Base-by-base conservation (phyloP, 2,888 invertebrate species). In the Patella caerulea region DNA sequence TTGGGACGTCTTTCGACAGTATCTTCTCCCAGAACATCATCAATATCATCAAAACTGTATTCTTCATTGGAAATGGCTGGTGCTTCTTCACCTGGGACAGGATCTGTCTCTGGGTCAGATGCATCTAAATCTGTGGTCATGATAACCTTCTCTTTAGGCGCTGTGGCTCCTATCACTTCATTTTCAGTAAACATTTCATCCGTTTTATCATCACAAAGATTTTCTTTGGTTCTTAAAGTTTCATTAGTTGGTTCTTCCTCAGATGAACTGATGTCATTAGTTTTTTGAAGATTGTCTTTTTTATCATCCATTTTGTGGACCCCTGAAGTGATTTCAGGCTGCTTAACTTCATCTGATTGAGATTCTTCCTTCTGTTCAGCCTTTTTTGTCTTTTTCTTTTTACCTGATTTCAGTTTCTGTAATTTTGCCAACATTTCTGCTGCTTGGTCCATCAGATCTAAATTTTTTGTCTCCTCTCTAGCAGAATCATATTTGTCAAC, bases 161-260 rank as follows among this genome's bases (percentile, higher is more conserved):
- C 71, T 52, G 14, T 17, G n/a, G 45, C 71, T 56, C 4, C 75
- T 11, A 34, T 59, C 59, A 45, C 52, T 7, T 54, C 11, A 65
- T 45, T 45, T 45, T 45, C 45, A 45, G 45, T 7, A 71, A 72
- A 15, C 52, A 14, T 65, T 72, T 55, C 75, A 75, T 71, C 75
- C 17, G 71, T 71, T 55, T 76, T 53, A 76, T 56, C 52, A 72
- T 77, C 71, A 9, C 9, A 7, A 45, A 45, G 45, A 9, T 45
- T 79, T 14, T 79, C 79, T 74, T 82, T 82, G 80, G 80, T 79
- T 55, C 78, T 82, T 19, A 75, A 70, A 76, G 82, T 84, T 69
- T 69, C 24, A 74, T 12, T 19, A n/a, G 34, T 52, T 34, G 17
- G n/a, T 52, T 56, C 55, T 24, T 75, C 5, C 24, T 73, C 56